Evolutionary conservation across 2,888 invertebrate species (phyloP), one percentile per base, ranked within the genome.

Genomic region (Apeira syringaria): DNA sequence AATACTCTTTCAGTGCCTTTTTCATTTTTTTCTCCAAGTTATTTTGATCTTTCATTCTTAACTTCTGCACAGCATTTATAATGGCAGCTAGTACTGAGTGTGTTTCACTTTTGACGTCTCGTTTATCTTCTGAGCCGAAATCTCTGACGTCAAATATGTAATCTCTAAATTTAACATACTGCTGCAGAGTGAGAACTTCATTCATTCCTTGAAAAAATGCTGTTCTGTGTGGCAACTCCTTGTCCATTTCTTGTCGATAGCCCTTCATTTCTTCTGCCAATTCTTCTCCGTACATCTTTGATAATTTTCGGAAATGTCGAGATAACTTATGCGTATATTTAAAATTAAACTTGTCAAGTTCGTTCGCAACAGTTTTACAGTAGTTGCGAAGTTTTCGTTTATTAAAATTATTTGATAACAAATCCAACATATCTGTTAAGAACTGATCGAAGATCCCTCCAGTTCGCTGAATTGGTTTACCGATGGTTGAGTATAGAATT

Each of bases 161-260:
- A 43, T 82, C 74, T 0, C 63, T 55, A 13, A 85, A 82, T 0
- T 47, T 10, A 7, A 61, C 27, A 5, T 59, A 61, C 42, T 85
- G 66, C 38, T 50, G 49, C 10, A 67, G 29, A 10, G 69, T 78
- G 28, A 77, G 79, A 5, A 67, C 47, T 1, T 60, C 48, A 32
- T 79, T 68, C 56, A 85, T 74, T 2, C 64, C 56, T n/a, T 64
- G 27, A 7, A 85, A 33, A 37, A 86, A 85, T 0, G 47, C 56
- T 1, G 20, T 50, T 37, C 58, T 52, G 3, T 40, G 27, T 0
- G 63, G 62, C 7, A 52, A 25, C 4, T 56, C 47, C 1, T 58
- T 57, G 1, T 67, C 33, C 1, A 72, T 50, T 9, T 68, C 55
- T 1, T 54, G 18, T 27, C 52, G 52, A 22, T 69, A 76, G 0